Evolutionary conservation across 2,888 invertebrate species (phyloP).

Genomic region (Steinernema hermaphroditum): DNA sequence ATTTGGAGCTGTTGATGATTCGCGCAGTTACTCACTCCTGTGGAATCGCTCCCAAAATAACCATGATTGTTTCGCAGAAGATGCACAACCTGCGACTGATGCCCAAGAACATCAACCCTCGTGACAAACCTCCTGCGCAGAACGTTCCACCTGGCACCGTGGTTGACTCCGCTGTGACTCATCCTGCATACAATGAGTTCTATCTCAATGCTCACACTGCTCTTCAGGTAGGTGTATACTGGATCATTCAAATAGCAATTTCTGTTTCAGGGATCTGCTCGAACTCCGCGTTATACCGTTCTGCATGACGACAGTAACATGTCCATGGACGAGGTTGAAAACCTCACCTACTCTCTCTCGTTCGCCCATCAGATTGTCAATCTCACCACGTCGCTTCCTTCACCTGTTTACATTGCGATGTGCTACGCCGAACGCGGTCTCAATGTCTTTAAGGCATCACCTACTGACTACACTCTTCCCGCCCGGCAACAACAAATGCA

Average conservation of each 20-base stretch:
- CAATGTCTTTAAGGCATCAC: background rate
- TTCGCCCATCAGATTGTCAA: slow-evolving; percentile 58
- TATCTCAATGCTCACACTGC: slow-evolving; percentile 59
- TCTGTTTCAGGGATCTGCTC: slow-evolving; percentile 53
- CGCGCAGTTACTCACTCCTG: slow-evolving; percentile 18
- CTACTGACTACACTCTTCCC: background rate
- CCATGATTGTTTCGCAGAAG: slow-evolving; percentile 54
- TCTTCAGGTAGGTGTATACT: slow-evolving; percentile 47
- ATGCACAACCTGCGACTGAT: slow-evolving; percentile 49
- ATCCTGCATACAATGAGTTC: slow-evolving; percentile 57
- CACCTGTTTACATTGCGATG: slow-evolving; percentile 58
- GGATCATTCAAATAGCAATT: background rate
- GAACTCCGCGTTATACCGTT: slow-evolving; percentile 60
- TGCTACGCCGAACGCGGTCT: slow-evolving; percentile 53
- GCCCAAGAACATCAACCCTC: background rate
- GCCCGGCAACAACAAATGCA: no score
- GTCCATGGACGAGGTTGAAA: slow-evolving; percentile 52
- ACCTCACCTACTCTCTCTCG: slow-evolving; percentile 50
- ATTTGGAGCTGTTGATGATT: slow-evolving; percentile 52
- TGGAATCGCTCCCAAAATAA: slow-evolving; percentile 41
- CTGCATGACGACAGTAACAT: slow-evolving; percentile 54
- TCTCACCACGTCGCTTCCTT: slow-evolving; percentile 51
- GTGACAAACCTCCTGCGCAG: slow-evolving; percentile 33
- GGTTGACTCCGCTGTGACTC: slow-evolving; percentile 50
- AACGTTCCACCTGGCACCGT: slow-evolving; percentile 58